Percentiles rank a stretch among this genome's conserved stretches.
Conservation (phyloP, 2,888 invertebrate species). For the Phengaris arion region DNA sequence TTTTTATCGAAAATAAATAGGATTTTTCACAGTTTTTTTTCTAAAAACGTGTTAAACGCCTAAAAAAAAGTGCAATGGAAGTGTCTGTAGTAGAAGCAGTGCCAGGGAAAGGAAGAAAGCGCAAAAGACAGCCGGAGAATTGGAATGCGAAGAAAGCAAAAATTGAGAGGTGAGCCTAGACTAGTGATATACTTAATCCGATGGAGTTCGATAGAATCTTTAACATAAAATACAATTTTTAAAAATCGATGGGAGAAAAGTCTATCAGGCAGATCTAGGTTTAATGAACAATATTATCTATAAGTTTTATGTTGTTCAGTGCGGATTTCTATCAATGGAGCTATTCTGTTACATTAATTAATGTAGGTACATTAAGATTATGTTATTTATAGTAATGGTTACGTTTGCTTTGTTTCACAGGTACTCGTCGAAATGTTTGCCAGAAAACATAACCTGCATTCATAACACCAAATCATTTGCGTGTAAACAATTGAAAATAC, state of each 20-base stretch:
- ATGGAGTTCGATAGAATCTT: neutral
- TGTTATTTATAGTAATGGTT: too few relatives aligned
- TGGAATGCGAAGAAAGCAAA: slow-evolving; percentile 24
- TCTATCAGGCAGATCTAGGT: too few relatives aligned
- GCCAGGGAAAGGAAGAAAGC: slow-evolving; percentile 19
- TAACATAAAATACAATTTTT: neutral
- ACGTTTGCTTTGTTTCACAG: too few relatives aligned
- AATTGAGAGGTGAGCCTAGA: slow-evolving; percentile 22
- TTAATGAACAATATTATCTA: neutral
- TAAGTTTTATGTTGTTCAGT: neutral
- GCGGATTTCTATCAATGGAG: too few relatives aligned
- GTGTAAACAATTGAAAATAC: too few relatives aligned
- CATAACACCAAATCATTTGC: too few relatives aligned
- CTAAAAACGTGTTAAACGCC: slow-evolving; percentile 9
- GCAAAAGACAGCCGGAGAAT: slow-evolving; percentile 22
- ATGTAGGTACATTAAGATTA: too few relatives aligned
- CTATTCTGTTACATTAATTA: too few relatives aligned
- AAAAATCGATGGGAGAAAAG: neutral
- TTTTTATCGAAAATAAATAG: slow-evolving; percentile 7
- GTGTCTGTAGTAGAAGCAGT: slow-evolving; percentile 19
- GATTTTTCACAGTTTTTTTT: neutral
- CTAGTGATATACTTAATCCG: slow-evolving; percentile 18
- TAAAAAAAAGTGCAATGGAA: slow-evolving; percentile 23
- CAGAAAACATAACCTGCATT: too few relatives aligned
- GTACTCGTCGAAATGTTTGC: too few relatives aligned